Percentiles rank a stretch among this genome's conserved stretches.
These are phyloP conservation scores for Eulithis testata DNA, from an alignment of 2,888 invertebrate species.

Conservation along the genomic window DNA sequence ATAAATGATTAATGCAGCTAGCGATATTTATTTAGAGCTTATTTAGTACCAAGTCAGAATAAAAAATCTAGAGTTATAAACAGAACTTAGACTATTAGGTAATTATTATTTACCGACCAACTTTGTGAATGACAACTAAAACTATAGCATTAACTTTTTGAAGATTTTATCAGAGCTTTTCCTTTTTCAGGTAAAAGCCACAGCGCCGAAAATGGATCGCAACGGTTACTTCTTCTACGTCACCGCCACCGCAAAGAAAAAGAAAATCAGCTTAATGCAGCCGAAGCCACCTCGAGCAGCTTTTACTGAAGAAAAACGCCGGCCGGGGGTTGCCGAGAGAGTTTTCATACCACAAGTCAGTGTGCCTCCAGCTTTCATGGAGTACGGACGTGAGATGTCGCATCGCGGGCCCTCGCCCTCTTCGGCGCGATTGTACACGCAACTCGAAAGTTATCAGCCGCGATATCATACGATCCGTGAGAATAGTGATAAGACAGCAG, in stretches of 20 bases:
- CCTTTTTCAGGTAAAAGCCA: constrained; percentile 73
- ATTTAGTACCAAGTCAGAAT: no score
- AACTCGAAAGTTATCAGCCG: constrained; percentile 82
- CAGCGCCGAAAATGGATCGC: constrained; percentile 79
- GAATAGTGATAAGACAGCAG: constrained; percentile 77
- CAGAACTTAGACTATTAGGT: no score
- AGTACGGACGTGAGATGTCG: constrained; percentile 71
- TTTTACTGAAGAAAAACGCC: constrained; percentile 72
- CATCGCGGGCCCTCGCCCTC: constrained; percentile 67
- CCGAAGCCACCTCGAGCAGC: constrained; percentile 77
- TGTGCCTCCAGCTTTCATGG: constrained; percentile 65
- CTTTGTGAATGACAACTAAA: neutral
- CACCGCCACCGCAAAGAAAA: constrained; percentile 80
- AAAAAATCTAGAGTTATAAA: no score
- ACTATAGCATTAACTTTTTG: neutral
- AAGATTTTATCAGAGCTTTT: neutral
- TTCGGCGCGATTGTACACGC: constrained; percentile 77
- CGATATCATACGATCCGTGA: constrained; percentile 81
- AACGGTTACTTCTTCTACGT: constrained; percentile 82
- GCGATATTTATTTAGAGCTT: no score
- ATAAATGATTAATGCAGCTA: no score
- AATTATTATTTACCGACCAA: no score
- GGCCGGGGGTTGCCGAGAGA: constrained; percentile 72
- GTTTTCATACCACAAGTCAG: constrained; percentile 56
- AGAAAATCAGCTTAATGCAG: constrained; percentile 81